Conservation (phyloP, 2,888 invertebrate species). For the Heteropelma amictum region DNA sequence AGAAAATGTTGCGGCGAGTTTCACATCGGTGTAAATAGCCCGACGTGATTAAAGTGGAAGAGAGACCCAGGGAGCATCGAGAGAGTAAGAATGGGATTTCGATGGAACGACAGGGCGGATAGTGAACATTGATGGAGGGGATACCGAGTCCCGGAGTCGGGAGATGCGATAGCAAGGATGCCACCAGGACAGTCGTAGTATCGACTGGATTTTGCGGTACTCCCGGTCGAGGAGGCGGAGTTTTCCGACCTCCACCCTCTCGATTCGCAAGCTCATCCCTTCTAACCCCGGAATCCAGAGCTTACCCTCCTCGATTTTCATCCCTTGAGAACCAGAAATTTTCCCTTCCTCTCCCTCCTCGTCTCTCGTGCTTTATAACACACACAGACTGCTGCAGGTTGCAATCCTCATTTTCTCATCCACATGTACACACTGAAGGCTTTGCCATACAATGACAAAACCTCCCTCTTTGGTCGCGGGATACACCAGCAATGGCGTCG, state of each 20-base stretch:
- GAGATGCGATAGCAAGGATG: slow-evolving; percentile 41
- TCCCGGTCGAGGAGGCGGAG: slow-evolving; percentile 71
- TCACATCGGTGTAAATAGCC: background rate
- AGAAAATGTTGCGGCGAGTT: too few relatives aligned
- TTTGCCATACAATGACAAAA: slow-evolving; percentile 64
- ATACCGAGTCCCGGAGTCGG: slow-evolving; percentile 22
- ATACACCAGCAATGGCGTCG: slow-evolving; percentile 77
- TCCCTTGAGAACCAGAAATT: slow-evolving; percentile 33
- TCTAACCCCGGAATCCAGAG: slow-evolving; percentile 41
- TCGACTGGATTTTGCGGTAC: slow-evolving; percentile 75
- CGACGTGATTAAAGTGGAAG: background rate
- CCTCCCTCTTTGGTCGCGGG: slow-evolving; percentile 65
- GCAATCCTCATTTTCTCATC: too few relatives aligned
- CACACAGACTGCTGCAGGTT: slow-evolving; percentile 11
- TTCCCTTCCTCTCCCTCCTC: slow-evolving; percentile 27
- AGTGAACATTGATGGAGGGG: slow-evolving; percentile 39
- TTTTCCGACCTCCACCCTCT: slow-evolving; percentile 68
- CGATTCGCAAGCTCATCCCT: slow-evolving; percentile 44
- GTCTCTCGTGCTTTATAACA: slow-evolving; percentile 29
- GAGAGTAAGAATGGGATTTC: slow-evolving; percentile 4
- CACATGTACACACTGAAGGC: background rate
- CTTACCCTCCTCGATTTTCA: slow-evolving; percentile 58
- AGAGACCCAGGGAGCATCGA: background rate
- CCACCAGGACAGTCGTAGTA: slow-evolving; percentile 66
- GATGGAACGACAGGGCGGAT: background rate